Evolutionary conservation across 1,140 invertebrate species (phyloP).

Genomic region (Yoshiicerus persimilis): DNA sequence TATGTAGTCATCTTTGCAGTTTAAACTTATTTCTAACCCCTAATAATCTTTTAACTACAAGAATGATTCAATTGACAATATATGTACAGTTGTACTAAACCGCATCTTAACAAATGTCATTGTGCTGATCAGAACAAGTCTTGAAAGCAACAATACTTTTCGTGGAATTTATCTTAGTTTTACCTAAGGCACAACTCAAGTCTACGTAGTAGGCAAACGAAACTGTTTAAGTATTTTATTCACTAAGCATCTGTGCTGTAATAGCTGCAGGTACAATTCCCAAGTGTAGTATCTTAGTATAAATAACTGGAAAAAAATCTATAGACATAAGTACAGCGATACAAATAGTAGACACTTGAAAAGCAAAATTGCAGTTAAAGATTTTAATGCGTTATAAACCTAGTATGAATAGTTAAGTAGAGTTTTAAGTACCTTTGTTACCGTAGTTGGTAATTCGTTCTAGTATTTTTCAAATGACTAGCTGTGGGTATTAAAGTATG

Average conservation of each 20-base stretch:
- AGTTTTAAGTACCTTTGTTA: not conserved
- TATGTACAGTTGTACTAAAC: not conserved
- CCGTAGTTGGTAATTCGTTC: not conserved
- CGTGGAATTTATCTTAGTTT: not conserved
- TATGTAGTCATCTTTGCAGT: not conserved
- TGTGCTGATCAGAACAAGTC: not conserved
- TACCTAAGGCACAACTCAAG: not conserved
- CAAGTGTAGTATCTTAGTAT: too few relatives aligned
- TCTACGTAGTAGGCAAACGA: not conserved
- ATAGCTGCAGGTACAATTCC: too few relatives aligned
- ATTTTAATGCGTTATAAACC: too few relatives aligned
- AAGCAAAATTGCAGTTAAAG: not conserved
- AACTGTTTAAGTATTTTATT: not conserved
- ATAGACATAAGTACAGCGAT: too few relatives aligned
- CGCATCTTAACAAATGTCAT: not conserved
- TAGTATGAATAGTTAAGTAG: not conserved
- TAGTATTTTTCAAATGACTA: not conserved
- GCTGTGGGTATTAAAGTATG: not conserved
- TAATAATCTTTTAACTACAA: not conserved
- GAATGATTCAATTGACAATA: constrained; percentile 14
- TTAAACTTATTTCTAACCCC: not conserved
- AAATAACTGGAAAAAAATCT: too few relatives aligned
- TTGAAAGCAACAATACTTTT: not conserved
- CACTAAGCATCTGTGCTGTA: not conserved
- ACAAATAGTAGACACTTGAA: not conserved